Base-by-base conservation (phyloP, 1,140 invertebrate genomes). In the Vanessa atalanta region DNA sequence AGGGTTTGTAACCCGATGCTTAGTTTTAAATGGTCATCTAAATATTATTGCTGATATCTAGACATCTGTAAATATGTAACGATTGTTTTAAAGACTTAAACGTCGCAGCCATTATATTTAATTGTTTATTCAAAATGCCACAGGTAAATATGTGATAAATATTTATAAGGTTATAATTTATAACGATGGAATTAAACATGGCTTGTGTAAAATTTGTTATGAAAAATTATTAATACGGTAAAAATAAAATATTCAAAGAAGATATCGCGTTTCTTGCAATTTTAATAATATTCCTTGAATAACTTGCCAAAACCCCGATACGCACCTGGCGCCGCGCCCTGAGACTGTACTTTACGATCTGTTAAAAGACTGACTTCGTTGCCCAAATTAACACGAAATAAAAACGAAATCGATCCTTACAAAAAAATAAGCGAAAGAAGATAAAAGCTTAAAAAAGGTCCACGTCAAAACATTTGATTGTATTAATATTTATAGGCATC, bases 361-460 rank as follows among this genome's bases (percentile, higher is more conserved):
- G 93, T 91, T 93, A 93, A 93, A 93, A 93, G 92, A 91, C 89
- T 85, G 83, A 91, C 90, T 90, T 92, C 88, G 88, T 88, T 90
- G 92, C 89, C 89, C 92, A 93, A 93, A 93, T 93, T 93, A 93
- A 93, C 93, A 93, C 93, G 88, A 93, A 93, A 93, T 93, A 93
- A 93, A 93, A 92, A 88, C 82, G 82, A 87, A 86, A 90, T 88
- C 86, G 88, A 88, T 84, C 75, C 83, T 71, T 75, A 86, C 81
- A 90, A 91, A 92, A 31, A 77, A 90, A 92, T 87, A 85, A 91
- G 86, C 88, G 79, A 89, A 91, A 91, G 64, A 89, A 91, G 89
- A 93, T 92, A 91, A 91, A 88, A 90, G 86, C 82, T 89, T 91
- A 89, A 92, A 93, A 91, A 92, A 91, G 89, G 89, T 76, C 80